These are phyloP conservation scores for Pangasius macronema DNA, from an alignment of 2,797 vertebrate genomes.

Conservation along the genomic window DNA sequence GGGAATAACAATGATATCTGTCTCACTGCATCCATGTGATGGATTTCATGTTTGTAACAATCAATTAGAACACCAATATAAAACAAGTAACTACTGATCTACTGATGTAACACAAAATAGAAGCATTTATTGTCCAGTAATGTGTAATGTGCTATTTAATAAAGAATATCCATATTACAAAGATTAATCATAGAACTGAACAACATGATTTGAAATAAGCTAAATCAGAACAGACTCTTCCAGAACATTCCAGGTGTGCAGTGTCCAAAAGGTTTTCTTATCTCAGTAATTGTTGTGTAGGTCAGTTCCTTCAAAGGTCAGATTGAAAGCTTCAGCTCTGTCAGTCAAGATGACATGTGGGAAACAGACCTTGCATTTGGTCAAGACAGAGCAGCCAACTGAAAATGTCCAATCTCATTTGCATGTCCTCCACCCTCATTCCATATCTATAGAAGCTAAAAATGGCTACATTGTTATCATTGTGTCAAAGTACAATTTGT, in stretches of 20 bases:
- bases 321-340: constrained; percentile 39
- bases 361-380: constrained; percentile 1
- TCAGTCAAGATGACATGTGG: constrained; percentile 46
- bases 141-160: not conserved
- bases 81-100: constrained; percentile 1
- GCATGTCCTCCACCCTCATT: not conserved
- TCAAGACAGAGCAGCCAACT: constrained; percentile 16
- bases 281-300: constrained; percentile 21
- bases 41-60: not conserved
- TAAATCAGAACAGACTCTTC: constrained; percentile 35
- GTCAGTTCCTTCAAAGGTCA: constrained; percentile 45
- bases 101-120: constrained; percentile 1
- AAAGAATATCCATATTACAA: not conserved
- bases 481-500: not conserved
- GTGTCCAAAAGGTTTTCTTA: constrained; percentile 11
- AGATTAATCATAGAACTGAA: constrained; percentile 12
- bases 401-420: constrained; percentile 3
- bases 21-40: not conserved
- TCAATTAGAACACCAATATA: not conserved
- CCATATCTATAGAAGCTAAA: not conserved
- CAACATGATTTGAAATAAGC: not conserved
- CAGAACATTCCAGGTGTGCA: not conserved
- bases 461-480: not conserved
- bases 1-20: not conserved
- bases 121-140: not conserved